Evolutionary conservation across 2,113 vertebrate species (phyloP).

Genomic region (Neogobius melanostomus): DNA sequence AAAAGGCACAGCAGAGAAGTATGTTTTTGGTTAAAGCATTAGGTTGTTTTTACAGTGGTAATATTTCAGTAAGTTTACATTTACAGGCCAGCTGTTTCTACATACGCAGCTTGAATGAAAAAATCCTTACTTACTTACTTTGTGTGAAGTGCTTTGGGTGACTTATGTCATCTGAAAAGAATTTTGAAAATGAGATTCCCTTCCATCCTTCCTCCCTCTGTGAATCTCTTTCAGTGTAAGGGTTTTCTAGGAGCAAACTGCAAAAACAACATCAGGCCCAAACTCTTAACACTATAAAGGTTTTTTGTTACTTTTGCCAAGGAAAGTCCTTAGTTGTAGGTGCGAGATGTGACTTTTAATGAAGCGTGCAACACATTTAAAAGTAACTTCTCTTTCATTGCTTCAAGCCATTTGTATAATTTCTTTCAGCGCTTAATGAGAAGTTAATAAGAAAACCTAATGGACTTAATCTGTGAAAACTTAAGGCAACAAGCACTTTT

Average conservation of each 20-base stretch:
- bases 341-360: constrained; percentile 1
- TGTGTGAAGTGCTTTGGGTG: no score
- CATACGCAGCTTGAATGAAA: no score
- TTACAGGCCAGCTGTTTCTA: no score
- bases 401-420: constrained; percentile 4
- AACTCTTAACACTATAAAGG: neutral
- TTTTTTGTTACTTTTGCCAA: neutral
- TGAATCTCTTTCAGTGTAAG: no score
- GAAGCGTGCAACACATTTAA: neutral
- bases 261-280: neutral
- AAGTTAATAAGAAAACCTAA: constrained; percentile 16
- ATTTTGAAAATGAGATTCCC: no score
- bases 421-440: constrained; percentile 10
- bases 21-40: no score
- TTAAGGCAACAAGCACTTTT: constrained; percentile 6
- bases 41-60: no score
- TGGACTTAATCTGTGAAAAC: constrained; percentile 25
- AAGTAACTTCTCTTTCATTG: constrained; percentile 4
- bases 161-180: no score
- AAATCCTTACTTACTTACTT: no score
- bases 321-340: neutral
- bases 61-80: no score
- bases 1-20: no score
- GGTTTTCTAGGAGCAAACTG: neutral
- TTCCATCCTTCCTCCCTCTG: no score